Percentiles rank a stretch among this genome's conserved stretches.
These are phyloP conservation scores for Drosophila bunnanda DNA, from an alignment of 2,888 invertebrate genomes.

Conservation along the genomic window DNA sequence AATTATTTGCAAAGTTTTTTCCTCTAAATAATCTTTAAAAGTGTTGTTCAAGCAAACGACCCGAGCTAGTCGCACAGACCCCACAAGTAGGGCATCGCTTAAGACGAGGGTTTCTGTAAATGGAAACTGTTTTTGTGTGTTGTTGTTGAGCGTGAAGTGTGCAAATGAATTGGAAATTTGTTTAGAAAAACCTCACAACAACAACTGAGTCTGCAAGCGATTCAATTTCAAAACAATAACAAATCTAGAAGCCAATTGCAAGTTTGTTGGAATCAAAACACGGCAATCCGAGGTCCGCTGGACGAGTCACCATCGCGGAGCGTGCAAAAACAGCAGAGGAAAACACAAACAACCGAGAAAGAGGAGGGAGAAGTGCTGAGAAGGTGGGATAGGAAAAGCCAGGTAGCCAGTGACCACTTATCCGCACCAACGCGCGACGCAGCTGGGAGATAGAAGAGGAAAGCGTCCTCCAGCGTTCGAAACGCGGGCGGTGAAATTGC, in stretches of 20 bases:
- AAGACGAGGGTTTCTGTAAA: constrained; percentile 76
- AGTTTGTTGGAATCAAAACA: constrained; percentile 6
- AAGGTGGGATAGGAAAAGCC: constrained; percentile 18
- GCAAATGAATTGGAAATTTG: constrained; percentile 74
- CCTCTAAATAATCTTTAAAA: background rate
- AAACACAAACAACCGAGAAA: constrained; percentile 24
- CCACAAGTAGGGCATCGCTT: constrained; percentile 42
- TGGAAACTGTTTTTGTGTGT: constrained; percentile 73
- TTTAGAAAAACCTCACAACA: constrained; percentile 52
- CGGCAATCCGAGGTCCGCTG: background rate
- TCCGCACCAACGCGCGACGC: constrained; percentile 13
- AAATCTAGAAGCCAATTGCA: constrained; percentile 19
- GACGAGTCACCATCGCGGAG: constrained; percentile 10
- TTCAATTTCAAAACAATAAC: constrained; percentile 41
- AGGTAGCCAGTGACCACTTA: constrained; percentile 13
- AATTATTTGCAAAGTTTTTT: background rate
- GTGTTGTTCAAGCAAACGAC: background rate
- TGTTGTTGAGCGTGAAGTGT: constrained; percentile 75
- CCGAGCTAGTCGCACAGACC: background rate
- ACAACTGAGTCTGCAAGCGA: constrained; percentile 25
- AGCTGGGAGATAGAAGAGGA: constrained; percentile 9
- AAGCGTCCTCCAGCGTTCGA: constrained; percentile 9
- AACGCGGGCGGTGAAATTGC: constrained; percentile 29
- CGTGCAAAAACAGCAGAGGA: constrained; percentile 34
- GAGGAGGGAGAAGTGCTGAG: constrained; percentile 6